Evolutionary conservation across 2,113 vertebrate species (phyloP).

Genomic region (Panthera uncia): DNA sequence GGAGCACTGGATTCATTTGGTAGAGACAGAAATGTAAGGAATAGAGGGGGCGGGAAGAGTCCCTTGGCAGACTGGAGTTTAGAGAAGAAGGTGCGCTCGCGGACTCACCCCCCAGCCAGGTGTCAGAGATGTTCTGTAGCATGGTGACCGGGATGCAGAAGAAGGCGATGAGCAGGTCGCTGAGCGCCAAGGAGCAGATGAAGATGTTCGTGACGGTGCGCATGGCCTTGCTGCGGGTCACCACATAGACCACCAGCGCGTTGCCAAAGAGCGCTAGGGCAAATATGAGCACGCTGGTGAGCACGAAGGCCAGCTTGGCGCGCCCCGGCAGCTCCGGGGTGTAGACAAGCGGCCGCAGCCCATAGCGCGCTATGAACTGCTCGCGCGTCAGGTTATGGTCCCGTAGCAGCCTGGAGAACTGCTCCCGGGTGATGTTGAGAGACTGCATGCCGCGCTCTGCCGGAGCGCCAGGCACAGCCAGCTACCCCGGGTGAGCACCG

Average conservation of each 20-base stretch:
- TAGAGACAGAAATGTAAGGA: background rate
- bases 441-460: constrained; percentile 74
- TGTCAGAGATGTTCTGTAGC: constrained; percentile 85
- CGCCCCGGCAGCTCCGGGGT: constrained; percentile 83
- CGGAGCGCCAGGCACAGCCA: fast-evolving
- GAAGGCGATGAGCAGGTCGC: constrained; percentile 87
- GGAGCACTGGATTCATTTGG: background rate
- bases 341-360: constrained; percentile 85
- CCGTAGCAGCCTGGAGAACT: constrained; percentile 82
- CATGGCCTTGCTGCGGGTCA: constrained; percentile 85
- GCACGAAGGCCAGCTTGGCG: constrained; percentile 81
- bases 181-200: constrained; percentile 88
- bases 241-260: constrained; percentile 85
- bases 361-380: constrained; percentile 85
- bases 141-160: constrained; percentile 88
- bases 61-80: background rate
- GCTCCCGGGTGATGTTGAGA: constrained; percentile 85
- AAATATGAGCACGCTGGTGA: constrained; percentile 83
- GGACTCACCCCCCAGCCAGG: constrained; percentile 84
- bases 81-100: too few species aligned
- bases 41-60: fast-evolving
- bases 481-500: fast-evolving
- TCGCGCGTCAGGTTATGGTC: constrained; percentile 85
- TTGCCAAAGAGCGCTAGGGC: constrained; percentile 86
- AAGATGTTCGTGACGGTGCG: constrained; percentile 87